Percentiles rank a stretch among this genome's conserved stretches.
Conservation (phyloP, 2,797 vertebrate genomes). For the Hypotaenidia okinawae region DNA sequence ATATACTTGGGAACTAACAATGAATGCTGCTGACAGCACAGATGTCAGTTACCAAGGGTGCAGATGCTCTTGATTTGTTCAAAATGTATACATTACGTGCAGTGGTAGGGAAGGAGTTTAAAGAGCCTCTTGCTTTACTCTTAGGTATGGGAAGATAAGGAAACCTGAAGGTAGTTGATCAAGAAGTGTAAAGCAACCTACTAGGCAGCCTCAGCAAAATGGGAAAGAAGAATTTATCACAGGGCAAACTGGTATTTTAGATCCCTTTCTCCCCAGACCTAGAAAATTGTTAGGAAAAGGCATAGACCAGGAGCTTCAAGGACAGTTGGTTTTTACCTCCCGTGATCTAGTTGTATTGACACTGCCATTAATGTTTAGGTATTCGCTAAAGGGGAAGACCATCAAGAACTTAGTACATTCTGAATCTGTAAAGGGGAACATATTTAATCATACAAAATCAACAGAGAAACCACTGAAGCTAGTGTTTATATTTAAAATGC, state of each 20-base stretch:
- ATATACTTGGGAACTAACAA: background rate
- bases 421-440: background rate
- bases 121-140: background rate
- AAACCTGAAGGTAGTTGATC: background rate
- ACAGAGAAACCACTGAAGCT: background rate
- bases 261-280: background rate
- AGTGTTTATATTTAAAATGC: background rate
- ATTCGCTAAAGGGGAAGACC: background rate
- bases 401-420: background rate
- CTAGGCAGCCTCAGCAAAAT: background rate
- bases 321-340: background rate
- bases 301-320: background rate
- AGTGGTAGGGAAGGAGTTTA: background rate
- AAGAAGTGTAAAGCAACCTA: background rate
- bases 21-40: background rate
- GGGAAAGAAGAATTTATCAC: background rate
- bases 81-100: background rate
- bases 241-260: background rate
- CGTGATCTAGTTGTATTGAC: background rate
- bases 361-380: background rate
- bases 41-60: background rate
- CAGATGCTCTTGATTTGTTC: background rate
- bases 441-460: background rate
- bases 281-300: background rate
- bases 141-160: background rate